Evolutionary conservation across 2,888 invertebrate species (phyloP).

Genomic region (Andrena fulva): DNA sequence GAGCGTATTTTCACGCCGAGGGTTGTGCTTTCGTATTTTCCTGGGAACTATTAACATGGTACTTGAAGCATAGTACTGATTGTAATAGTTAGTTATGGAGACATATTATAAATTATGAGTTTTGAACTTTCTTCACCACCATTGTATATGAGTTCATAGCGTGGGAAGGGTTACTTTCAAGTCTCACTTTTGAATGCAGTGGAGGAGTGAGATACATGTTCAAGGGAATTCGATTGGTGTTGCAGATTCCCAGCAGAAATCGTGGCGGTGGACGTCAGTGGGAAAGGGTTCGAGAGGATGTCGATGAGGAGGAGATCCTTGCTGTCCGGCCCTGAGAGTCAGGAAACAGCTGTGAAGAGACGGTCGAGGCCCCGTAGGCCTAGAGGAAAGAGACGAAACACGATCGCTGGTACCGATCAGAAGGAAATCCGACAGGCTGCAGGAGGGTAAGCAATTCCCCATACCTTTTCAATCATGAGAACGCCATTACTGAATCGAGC

Average conservation of each 20-base stretch:
- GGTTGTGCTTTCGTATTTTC: too few species aligned
- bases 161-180: too few species aligned
- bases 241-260: constrained; percentile 94
- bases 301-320: constrained; percentile 94
- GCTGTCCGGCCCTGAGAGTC: constrained; percentile 83
- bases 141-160: too few species aligned
- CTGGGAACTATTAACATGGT: too few species aligned
- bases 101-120: too few species aligned
- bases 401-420: constrained; percentile 95
- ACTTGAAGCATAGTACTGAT: too few species aligned
- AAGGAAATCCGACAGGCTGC: constrained; percentile 95
- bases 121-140: too few species aligned
- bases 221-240: not conserved
- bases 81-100: too few species aligned
- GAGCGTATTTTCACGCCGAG: too few species aligned
- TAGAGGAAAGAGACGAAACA: constrained; percentile 94
- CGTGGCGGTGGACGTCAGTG: constrained; percentile 95
- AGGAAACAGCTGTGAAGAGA: constrained; percentile 86
- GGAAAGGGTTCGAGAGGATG: constrained; percentile 95
- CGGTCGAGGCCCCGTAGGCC: constrained; percentile 91
- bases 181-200: not conserved
- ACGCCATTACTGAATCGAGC: not conserved
- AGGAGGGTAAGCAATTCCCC: constrained; percentile 88
- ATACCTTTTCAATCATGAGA: not conserved
- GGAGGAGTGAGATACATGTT: not conserved